phyloP scores from a whole-genome alignment of 37 sponge, comb jelly and placozoan genomes.

The Haliclona indistincta region DNA sequence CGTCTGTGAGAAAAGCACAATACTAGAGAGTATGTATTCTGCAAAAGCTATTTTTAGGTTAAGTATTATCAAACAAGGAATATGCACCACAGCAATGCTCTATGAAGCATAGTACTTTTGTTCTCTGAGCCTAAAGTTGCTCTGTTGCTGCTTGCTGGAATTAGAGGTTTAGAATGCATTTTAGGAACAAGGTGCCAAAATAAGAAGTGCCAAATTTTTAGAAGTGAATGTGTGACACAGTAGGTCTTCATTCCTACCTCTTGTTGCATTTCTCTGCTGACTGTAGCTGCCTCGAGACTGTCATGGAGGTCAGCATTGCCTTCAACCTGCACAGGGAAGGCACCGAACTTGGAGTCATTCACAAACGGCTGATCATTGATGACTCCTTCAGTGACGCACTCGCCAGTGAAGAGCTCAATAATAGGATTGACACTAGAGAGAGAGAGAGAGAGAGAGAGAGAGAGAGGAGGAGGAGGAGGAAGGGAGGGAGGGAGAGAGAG shows the following conservation, averaged over 20 bases:
- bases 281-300: conserved; percentile 60
- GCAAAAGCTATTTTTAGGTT: too few species aligned
- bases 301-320: conserved; percentile 71
- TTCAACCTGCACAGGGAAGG: conserved; percentile 64
- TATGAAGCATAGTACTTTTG: not conserved
- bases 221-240: not conserved
- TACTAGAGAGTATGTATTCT: not conserved
- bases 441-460: not conserved
- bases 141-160: too few species aligned
- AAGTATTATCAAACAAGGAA: not conserved
- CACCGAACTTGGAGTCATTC: conserved; percentile 62
- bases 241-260: conserved; percentile 8
- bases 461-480: not conserved
- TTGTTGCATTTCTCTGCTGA: conserved; percentile 51
- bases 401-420: conserved; percentile 56
- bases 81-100: not conserved
- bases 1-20: conserved; percentile 8
- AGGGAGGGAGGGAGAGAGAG: not conserved
- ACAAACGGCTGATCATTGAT: conserved; percentile 40
- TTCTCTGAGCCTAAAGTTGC: not conserved
- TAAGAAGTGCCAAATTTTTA: not conserved
- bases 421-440: conserved; percentile 51
- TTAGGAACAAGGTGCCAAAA: not conserved
- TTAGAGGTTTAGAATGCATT: not conserved
- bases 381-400: conserved; percentile 50